Base-by-base conservation (phyloP, 2,888 invertebrate species). In the Bimastos eiseni region DNA sequence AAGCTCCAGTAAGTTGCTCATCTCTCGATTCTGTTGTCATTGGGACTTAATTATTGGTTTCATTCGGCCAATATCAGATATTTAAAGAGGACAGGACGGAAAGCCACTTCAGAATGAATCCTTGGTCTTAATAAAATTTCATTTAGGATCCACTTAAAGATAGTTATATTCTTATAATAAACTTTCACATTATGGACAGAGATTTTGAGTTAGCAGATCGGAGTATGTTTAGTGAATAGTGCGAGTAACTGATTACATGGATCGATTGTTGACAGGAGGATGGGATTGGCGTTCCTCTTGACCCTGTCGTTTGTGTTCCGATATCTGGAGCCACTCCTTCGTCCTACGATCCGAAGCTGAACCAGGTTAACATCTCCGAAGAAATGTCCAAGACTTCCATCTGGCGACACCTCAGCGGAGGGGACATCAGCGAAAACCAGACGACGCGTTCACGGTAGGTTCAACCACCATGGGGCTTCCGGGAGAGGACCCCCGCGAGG, bases 381-480 rank as follows among this genome's bases (percentile, higher is more conserved):
- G 98, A 98, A 95, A 97, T 98, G 91, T 97, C 98, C 94, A 97
- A 97, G 95, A 97, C 97, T 44, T 97, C 98, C 55, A 97, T 98
- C 94, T 99, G 98, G 98, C 97, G 92, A 83, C 92, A 93, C 88
- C 90, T 93, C 41, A 92, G 91, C 21, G 91, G 91, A 38, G 91
- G 91, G 49, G 93, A 92, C 19, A 83, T 91, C 44, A 37, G 70
- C 41, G 90, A 91, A 24, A 24, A 86, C 86, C 34, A 86, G 24
- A n/a, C 83, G 83, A 83, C 86, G 86, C 86, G 86, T 86, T 86
- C 86, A 86, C 86, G 86, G 86, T 86, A 86, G 4, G 86, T 86
- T 36, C 86, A 86, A 5, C 86, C 15, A 17, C 3, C 2, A 4
- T 1, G 49, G 21, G 19, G 49, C 2, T 1, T 11, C 15, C 44